Evolutionary conservation across 2,797 vertebrate genomes (phyloP).

Genomic region (Gambelia wislizenii): DNA sequence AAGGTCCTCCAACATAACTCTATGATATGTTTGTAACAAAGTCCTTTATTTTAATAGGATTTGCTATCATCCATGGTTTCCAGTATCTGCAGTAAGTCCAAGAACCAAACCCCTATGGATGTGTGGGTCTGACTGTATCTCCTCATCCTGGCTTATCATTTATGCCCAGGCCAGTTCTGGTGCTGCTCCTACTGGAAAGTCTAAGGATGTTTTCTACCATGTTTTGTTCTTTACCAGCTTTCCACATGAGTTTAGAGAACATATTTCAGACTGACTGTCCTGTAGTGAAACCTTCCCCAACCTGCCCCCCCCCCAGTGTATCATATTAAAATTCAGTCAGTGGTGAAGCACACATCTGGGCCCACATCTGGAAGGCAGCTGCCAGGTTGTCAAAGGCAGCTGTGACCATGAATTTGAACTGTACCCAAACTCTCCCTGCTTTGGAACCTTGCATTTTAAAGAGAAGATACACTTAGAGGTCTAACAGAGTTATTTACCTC

Average conservation of each 20-base stretch:
- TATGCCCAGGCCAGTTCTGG: neutral
- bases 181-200: neutral
- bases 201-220: neutral
- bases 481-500: conserved; percentile 18
- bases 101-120: too few relatives aligned
- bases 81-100: too few relatives aligned
- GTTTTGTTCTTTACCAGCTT: too few relatives aligned
- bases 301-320: neutral
- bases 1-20: too few relatives aligned
- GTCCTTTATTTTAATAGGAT: too few relatives aligned
- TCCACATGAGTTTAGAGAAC: too few relatives aligned
- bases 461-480: neutral
- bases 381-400: neutral
- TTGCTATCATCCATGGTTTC: too few relatives aligned
- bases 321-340: too few relatives aligned
- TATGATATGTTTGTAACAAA: too few relatives aligned
- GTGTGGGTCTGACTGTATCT: too few relatives aligned
- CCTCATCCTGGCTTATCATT: neutral
- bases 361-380: neutral
- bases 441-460: neutral
- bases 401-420: neutral
- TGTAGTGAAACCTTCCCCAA: neutral
- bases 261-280: neutral
- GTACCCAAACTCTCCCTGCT: neutral
- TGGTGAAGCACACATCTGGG: too few relatives aligned